Conservation (phyloP, 2,113 vertebrate genomes). For the Rostratula benghalensis region DNA sequence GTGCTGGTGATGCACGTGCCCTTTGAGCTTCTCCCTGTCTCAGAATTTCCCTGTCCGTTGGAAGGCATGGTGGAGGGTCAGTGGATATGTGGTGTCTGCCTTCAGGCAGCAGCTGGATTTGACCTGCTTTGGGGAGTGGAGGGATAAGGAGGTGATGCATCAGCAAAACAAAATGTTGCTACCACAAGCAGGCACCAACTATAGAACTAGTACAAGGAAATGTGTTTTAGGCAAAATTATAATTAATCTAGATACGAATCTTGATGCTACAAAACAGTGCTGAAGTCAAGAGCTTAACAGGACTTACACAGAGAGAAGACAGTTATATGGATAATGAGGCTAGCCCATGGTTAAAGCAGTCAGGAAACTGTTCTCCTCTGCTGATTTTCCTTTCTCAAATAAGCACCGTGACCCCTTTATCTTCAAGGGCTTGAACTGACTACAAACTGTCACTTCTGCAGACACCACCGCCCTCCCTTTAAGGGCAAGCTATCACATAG, state of each 20-base stretch:
- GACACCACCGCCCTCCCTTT: not conserved
- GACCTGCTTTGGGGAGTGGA: not conserved
- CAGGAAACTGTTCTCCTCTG: not conserved
- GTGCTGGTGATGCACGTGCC: not conserved
- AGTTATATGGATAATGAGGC: not conserved
- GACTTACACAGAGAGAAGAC: not conserved
- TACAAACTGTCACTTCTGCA: not conserved
- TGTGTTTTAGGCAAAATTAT: not conserved
- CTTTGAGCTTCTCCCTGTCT: not conserved
- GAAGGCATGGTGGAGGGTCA: not conserved
- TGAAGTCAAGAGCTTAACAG: not conserved
- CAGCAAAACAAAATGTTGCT: not conserved
- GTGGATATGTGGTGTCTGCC: not conserved
- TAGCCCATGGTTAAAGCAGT: not conserved
- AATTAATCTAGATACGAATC: not conserved
- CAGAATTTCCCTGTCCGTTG: not conserved
- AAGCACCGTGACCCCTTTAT: not conserved
- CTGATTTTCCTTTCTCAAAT: not conserved
- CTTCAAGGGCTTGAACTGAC: not conserved
- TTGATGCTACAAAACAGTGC: not conserved
- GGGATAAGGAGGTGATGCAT: not conserved
- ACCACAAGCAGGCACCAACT: not conserved
- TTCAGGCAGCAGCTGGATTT: not conserved
- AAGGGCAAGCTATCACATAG: not conserved
- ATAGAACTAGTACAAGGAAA: not conserved